Evolutionary conservation across 2,888 invertebrate species (phyloP), one percentile per base, ranked within the genome.

Genomic region (Cheilosia variabilis): DNA sequence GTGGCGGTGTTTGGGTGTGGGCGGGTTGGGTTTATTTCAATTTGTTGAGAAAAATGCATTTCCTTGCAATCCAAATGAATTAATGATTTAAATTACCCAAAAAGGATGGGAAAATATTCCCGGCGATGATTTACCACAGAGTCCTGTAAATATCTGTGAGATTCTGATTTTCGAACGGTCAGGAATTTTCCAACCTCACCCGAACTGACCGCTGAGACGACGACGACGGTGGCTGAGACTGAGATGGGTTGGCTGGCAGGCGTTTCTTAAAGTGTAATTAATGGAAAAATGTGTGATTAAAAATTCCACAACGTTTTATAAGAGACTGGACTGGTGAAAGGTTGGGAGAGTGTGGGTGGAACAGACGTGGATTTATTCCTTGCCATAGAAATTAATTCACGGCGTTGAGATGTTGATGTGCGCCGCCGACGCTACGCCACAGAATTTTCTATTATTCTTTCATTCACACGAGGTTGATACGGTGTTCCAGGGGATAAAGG

Each of bases 231-330:
- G 10, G 13, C 10, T 13, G 13, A 2, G 31, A 31, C 31, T 31
- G 31, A 31, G 81, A 71, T 65, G 69, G 47, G 43, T 68, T 63
- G 52, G 66, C 66, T 63, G 53, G 43, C 62, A 57, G 52, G 66
- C 71, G 60, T 45, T 81, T 63, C 86, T 81, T 86, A 77, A 72
- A 76, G 86, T 72, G 91, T 91, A 91, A 91, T 91, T 91, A 90
- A 91, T 91, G 89, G 89, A 89, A 91, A 81, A 90, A 89, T 90
- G 90, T 90, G 91, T 91, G 91, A 91, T 91, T 91, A 90, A 90
- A 91, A 90, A 90, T 91, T 91, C 91, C 91, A 72, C 66, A 81
- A 66, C 27, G 13, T 52, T 34, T 31, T 31, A 9, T 31, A 31
- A 22, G 31, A 68, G 31, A 41, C 31, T 19, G n/a, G 37, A 31